Conservation (phyloP, 1,140 invertebrate species). For the Laupala kohalensis region DNA sequence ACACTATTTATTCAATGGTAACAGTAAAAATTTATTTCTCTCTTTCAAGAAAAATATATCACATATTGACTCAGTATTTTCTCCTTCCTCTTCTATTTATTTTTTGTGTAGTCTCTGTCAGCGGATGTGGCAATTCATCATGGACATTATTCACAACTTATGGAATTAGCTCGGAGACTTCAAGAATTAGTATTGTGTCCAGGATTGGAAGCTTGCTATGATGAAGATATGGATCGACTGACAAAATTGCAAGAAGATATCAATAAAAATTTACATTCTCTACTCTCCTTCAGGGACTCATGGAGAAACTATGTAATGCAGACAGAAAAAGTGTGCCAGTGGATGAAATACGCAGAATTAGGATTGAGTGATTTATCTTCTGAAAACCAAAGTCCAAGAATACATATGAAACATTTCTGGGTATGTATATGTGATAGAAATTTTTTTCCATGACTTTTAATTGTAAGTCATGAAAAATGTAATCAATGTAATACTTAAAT, state of each 20-base stretch:
- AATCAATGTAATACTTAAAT: no score
- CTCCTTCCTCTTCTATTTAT: no score
- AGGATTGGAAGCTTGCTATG: slow-evolving; percentile 52
- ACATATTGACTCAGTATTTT: no score
- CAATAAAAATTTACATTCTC: slow-evolving; percentile 47
- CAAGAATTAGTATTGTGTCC: slow-evolving; percentile 57
- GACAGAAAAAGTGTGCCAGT: slow-evolving; percentile 55
- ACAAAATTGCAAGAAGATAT: slow-evolving; percentile 57
- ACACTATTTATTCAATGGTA: no score
- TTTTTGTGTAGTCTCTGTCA: slow-evolving; percentile 45
- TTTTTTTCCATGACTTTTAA: no score
- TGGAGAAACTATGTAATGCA: slow-evolving; percentile 59
- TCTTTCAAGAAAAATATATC: no score
- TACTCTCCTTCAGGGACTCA: slow-evolving; percentile 58
- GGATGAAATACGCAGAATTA: slow-evolving; percentile 55
- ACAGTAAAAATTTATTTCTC: no score
- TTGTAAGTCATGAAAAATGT: no score
- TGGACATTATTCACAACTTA: slow-evolving; percentile 53
- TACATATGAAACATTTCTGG: slow-evolving; percentile 68
- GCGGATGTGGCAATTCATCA: slow-evolving; percentile 64
- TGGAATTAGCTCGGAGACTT: slow-evolving; percentile 56
- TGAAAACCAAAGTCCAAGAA: slow-evolving; percentile 30
- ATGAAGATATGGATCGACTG: slow-evolving; percentile 51
- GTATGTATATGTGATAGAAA: slow-evolving; percentile 26
- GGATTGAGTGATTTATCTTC: slow-evolving; percentile 38